Conservation (phyloP, 2,113 vertebrate species). For the Toxotes chatareus region DNA sequence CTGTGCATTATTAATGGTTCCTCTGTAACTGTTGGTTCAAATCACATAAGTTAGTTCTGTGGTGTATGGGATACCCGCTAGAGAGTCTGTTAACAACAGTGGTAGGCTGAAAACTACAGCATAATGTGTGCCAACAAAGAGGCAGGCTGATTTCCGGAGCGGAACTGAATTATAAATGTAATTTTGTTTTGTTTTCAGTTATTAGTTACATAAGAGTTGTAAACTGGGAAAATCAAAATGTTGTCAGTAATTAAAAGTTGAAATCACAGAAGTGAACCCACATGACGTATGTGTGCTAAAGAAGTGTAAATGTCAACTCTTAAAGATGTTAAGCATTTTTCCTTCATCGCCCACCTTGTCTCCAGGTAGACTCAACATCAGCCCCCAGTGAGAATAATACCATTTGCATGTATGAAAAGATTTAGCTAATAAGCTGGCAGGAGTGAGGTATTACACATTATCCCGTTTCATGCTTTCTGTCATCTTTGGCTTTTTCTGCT, state of each 20-base stretch:
- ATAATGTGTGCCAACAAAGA: slow-evolving; percentile 6
- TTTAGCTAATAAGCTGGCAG: slow-evolving; percentile 42
- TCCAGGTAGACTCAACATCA: slow-evolving; percentile 16
- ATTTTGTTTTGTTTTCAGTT: neutral
- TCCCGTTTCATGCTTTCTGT: slow-evolving; percentile 55
- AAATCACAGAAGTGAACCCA: neutral
- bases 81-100: neutral
- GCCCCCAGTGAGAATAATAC: slow-evolving; percentile 4
- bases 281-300: neutral
- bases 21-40: neutral
- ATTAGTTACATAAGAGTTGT: neutral
- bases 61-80: neutral
- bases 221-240: neutral
- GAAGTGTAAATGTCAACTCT: neutral
- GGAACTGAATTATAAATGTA: neutral
- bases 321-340: neutral
- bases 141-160: neutral
- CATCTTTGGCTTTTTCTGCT: slow-evolving; percentile 19
- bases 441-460: slow-evolving; percentile 37
- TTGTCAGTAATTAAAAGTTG: neutral
- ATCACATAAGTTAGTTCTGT: slow-evolving; percentile 12
- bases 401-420: slow-evolving; percentile 43
- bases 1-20: slow-evolving; percentile 19
- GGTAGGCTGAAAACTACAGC: neutral
- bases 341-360: slow-evolving; percentile 9